Percentiles rank a stretch among this genome's conserved stretches.
These are phyloP conservation scores for Drosophila merina DNA, from an alignment of 2,888 invertebrate species.

Conservation along the genomic window DNA sequence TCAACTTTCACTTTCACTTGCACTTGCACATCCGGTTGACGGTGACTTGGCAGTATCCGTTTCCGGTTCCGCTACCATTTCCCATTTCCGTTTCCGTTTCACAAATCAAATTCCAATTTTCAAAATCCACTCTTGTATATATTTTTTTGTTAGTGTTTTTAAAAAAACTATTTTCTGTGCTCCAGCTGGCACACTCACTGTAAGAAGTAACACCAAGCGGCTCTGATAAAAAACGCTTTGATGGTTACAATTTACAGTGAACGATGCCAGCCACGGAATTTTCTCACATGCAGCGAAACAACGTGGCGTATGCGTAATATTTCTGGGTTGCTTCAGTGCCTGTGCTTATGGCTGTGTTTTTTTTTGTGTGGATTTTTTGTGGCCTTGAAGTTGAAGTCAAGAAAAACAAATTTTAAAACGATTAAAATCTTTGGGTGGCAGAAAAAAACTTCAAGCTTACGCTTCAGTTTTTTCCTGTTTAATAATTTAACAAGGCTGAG, in stretches of 20 bases:
- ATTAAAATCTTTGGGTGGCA: slow-evolving; percentile 51
- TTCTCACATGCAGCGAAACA: slow-evolving; percentile 23
- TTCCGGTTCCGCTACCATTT: slow-evolving; percentile 26
- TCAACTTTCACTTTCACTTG: slow-evolving; percentile 47
- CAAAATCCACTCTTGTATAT: background rate
- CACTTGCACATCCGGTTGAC: slow-evolving; percentile 29
- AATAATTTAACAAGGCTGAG: slow-evolving; percentile 52
- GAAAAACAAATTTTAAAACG: slow-evolving; percentile 38
- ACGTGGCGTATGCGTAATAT: slow-evolving; percentile 46
- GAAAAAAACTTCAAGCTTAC: background rate
- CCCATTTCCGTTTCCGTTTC: slow-evolving; percentile 24
- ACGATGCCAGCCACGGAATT: slow-evolving; percentile 77
- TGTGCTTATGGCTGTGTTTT: slow-evolving; percentile 3
- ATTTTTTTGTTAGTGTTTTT: background rate
- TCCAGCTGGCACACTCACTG: slow-evolving; percentile 89
- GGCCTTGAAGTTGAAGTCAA: slow-evolving; percentile 20
- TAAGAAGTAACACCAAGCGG: slow-evolving; percentile 98
- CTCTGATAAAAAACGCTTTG: slow-evolving; percentile 88
- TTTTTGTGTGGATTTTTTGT: background rate
- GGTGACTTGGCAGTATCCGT: slow-evolving; percentile 6
- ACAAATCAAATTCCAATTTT: slow-evolving; percentile 24
- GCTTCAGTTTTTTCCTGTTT: slow-evolving; percentile 50
- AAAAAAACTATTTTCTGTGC: slow-evolving; percentile 3
- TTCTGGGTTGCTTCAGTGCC: slow-evolving; percentile 7
- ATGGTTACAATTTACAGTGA: slow-evolving; percentile 96